Conservation (phyloP, 2,797 vertebrate species). For the Peromyscus aztecus region DNA sequence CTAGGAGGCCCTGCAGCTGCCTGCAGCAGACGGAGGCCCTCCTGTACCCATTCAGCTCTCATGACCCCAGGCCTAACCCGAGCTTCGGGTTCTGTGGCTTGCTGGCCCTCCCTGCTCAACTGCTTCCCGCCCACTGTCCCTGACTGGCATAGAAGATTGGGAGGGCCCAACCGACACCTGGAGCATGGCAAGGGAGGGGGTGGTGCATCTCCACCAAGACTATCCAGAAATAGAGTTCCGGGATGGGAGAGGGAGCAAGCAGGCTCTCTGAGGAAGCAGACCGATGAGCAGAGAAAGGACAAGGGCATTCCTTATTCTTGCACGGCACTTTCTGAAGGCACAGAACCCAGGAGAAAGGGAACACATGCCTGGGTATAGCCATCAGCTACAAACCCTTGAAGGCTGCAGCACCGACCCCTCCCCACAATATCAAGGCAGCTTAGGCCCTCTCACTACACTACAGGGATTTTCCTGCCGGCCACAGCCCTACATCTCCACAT, state of each 20-base stretch:
- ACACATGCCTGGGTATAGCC: not conserved
- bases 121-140: slow-evolving; percentile 53
- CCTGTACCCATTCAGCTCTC: not conserved
- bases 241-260: slow-evolving; percentile 56
- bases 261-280: slow-evolving; percentile 47
- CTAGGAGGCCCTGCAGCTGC: not conserved
- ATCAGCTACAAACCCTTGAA: not conserved
- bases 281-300: slow-evolving; percentile 31
- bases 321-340: slow-evolving; percentile 34
- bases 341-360: slow-evolving; percentile 12
- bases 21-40: not conserved
- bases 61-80: not conserved
- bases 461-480: slow-evolving; percentile 24
- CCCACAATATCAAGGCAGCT: not conserved
- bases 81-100: not conserved
- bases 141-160: slow-evolving; percentile 65
- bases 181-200: slow-evolving; percentile 61
- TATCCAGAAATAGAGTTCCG: slow-evolving; percentile 80
- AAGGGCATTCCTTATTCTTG: slow-evolving; percentile 43
- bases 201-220: slow-evolving; percentile 74
- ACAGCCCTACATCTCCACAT: slow-evolving; percentile 13
- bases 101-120: slow-evolving; percentile 15
- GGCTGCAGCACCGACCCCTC: not conserved
- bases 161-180: slow-evolving; percentile 73
- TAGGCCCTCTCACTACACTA: not conserved